These are phyloP conservation scores for Brachyalestes nurse DNA, from an alignment of 2,797 vertebrate genomes.

Conservation along the genomic window DNA sequence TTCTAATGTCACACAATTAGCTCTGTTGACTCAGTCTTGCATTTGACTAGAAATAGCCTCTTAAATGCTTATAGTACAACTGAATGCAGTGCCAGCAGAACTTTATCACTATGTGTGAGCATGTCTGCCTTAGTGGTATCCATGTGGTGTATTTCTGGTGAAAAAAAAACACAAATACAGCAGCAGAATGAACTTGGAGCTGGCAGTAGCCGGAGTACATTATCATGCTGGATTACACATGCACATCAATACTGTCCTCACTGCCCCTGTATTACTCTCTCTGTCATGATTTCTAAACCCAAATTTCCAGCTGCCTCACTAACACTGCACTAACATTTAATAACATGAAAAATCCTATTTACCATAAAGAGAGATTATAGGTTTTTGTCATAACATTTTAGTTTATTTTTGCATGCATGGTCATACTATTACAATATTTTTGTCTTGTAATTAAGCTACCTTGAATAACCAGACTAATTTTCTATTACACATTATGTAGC, in stretches of 20 bases:
- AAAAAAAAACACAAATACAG: neutral
- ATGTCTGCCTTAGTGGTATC: neutral
- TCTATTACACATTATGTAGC: no score
- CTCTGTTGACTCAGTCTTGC: conserved; percentile 30
- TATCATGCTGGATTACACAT: conserved; percentile 46
- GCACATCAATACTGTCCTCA: conserved; percentile 31
- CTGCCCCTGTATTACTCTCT: conserved; percentile 6
- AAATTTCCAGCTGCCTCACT: neutral
- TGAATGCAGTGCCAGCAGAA: neutral
- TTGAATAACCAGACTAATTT: no score
- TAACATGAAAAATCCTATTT: no score
- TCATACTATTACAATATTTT: no score
- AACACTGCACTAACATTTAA: neutral
- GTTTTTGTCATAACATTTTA: no score
- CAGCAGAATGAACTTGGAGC: conserved; percentile 25
- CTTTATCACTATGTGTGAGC: neutral
- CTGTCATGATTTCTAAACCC: neutral
- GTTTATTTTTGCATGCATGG: no score
- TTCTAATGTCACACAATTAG: conserved; percentile 35
- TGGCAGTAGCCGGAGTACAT: conserved; percentile 17
- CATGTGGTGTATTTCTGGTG: neutral
- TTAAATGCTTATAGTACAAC: neutral
- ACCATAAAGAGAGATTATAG: no score
- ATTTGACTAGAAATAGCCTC: conserved; percentile 24
- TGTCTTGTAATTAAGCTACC: no score